Evolutionary conservation across 92 coral and sea anemone genomes (phyloP).

Genomic region (Palythoa grandiflora): DNA sequence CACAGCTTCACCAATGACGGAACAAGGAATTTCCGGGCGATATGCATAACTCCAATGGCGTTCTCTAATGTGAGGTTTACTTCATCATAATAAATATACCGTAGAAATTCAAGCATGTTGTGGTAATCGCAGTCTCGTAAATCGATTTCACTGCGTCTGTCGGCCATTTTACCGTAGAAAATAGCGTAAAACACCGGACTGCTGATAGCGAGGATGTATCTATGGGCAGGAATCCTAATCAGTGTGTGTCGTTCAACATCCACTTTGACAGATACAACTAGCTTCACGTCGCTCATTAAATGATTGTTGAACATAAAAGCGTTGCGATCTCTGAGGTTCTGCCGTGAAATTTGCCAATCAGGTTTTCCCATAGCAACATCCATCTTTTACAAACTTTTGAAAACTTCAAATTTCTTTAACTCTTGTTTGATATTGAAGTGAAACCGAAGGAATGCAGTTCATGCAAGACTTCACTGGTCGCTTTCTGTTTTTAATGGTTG

Average conservation of each 20-base stretch:
- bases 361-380: neutral
- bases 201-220: conserved; percentile 60
- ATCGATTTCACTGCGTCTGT: conserved; percentile 62
- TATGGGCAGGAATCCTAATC: conserved; percentile 40
- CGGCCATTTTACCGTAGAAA: conserved; percentile 57
- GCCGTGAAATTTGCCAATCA: conserved; percentile 22
- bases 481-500: conserved; percentile 12
- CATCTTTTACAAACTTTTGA: conserved; percentile 3
- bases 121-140: conserved; percentile 68
- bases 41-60: conserved; percentile 66
- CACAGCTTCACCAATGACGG: conserved; percentile 65
- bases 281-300: conserved; percentile 46
- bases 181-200: conserved; percentile 68
- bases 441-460: neutral
- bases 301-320: conserved; percentile 45
- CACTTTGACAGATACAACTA: conserved; percentile 38
- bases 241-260: conserved; percentile 33
- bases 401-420: neutral
- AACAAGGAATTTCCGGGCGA: conserved; percentile 74
- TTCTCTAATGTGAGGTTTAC: conserved; percentile 62
- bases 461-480: conserved; percentile 1
- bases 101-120: conserved; percentile 67
- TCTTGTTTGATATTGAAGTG: neutral
- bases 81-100: conserved; percentile 71
- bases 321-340: conserved; percentile 37